These are phyloP conservation scores for Tetranychus cinnabarinus DNA, from an alignment of 1,140 invertebrate genomes.

Conservation along the genomic window DNA sequence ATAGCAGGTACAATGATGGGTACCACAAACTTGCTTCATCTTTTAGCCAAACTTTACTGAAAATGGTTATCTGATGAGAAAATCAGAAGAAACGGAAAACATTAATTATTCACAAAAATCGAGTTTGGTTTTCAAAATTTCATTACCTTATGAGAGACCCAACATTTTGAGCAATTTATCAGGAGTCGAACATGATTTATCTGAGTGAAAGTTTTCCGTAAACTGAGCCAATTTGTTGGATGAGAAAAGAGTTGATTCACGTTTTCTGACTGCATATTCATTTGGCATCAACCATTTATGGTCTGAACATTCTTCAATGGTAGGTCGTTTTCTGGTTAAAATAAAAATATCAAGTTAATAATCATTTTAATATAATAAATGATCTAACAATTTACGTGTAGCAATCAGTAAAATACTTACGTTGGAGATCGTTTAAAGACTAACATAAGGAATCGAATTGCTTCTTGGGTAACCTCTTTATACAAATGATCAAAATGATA, in stretches of 20 bases:
- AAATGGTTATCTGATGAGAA: too few species aligned
- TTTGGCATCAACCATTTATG: slow-evolving; percentile 77
- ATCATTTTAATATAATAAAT: background rate
- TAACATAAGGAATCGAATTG: slow-evolving; percentile 75
- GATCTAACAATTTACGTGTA: background rate
- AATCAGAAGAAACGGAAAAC: too few species aligned
- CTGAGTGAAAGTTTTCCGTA: background rate
- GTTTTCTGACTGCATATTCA: slow-evolving; percentile 74
- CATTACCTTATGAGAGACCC: background rate
- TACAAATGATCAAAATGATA: slow-evolving; percentile 84
- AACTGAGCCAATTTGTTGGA: slow-evolving; percentile 23
- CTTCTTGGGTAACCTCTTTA: slow-evolving; percentile 80
- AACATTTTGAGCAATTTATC: background rate
- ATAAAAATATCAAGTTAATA: slow-evolving; percentile 10
- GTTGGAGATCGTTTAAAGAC: slow-evolving; percentile 76
- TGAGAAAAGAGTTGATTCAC: slow-evolving; percentile 61
- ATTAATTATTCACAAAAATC: background rate
- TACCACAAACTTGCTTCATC: too few species aligned
- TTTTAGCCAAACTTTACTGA: too few species aligned
- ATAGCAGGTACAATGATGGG: too few species aligned
- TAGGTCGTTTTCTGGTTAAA: slow-evolving; percentile 57
- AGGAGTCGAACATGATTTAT: background rate
- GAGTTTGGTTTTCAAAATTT: background rate
- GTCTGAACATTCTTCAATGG: slow-evolving; percentile 75
- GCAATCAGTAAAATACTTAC: slow-evolving; percentile 26